Conservation (phyloP, 2,113 vertebrate genomes). For the Crotalus helleri region DNA sequence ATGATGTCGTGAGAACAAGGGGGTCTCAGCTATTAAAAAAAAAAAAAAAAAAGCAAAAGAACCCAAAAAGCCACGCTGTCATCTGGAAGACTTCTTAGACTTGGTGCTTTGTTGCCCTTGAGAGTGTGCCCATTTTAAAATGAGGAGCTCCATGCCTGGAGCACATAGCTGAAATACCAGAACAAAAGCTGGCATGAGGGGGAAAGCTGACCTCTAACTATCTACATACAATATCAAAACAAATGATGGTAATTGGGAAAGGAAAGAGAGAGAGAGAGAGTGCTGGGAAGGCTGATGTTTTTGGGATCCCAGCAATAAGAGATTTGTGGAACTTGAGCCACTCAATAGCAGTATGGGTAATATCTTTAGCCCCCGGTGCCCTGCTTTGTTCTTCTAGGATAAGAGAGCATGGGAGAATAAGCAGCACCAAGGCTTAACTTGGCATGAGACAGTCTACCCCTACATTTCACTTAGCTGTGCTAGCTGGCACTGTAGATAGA, state of each 20-base stretch:
- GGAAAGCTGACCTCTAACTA: neutral
- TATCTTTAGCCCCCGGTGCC: slow-evolving; percentile 17
- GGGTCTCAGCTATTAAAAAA: neutral
- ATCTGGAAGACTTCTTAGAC: neutral
- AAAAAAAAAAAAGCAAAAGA: neutral
- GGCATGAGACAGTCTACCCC: neutral
- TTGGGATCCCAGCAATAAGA: slow-evolving; percentile 18
- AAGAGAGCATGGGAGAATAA: slow-evolving; percentile 34
- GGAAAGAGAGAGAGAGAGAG: neutral
- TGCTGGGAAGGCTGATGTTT: slow-evolving; percentile 10
- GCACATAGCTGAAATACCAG: slow-evolving; percentile 2
- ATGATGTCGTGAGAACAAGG: neutral
- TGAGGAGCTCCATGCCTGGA: slow-evolving; percentile 4
- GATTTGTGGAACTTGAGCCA: slow-evolving; percentile 13
- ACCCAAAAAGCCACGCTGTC: neutral
- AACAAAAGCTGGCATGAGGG: slow-evolving; percentile 5
- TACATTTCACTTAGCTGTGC: neutral
- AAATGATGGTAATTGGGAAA: slow-evolving; percentile 20
- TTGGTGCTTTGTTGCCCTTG: neutral
- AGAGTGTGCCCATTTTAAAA: neutral
- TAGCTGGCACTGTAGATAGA: neutral
- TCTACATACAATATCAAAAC: slow-evolving; percentile 20
- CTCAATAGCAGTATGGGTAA: slow-evolving; percentile 13
- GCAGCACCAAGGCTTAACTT: neutral
- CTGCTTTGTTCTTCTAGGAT: slow-evolving; percentile 23